phyloP scores from a whole-genome alignment of 2,888 invertebrate species.

The Rhopalosiphum nymphaeae region DNA sequence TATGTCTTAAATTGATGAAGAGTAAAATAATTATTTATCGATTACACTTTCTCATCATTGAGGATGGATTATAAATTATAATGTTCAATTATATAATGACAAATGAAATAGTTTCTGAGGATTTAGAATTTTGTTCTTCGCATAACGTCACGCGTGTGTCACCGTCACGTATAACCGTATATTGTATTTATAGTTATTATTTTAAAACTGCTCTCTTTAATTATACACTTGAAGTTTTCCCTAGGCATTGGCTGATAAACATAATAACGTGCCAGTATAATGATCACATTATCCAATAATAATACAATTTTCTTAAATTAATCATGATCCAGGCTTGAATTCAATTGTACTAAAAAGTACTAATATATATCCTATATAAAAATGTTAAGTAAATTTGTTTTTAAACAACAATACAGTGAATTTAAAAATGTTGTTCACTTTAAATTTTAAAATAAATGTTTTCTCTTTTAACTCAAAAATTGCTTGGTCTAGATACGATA shows the following conservation, averaged over 20 bases:
- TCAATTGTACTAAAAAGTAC: no score
- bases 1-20: not conserved
- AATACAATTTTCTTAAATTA: no score
- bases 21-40: not conserved
- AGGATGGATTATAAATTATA: not conserved
- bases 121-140: not conserved
- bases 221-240: not conserved
- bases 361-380: not conserved
- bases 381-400: not conserved
- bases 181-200: no score
- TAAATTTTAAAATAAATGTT: not conserved
- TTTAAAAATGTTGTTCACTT: not conserved
- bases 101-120: not conserved
- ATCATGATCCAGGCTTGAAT: no score
- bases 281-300: no score
- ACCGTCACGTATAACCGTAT: no score
- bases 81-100: not conserved
- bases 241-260: not conserved
- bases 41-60: not conserved
- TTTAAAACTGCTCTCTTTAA: not conserved
- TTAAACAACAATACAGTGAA: not conserved
- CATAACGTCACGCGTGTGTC: no score
- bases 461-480: not conserved
- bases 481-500: not conserved
- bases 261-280: not conserved